A percentile compares a stretch with the other conserved stretches of the same genome.
phyloP scores from a whole-genome alignment of 1,140 invertebrate species.

The fruit fly (Drosophila melanogaster) region Release_6_plus_ISO1_MT NT_037436.4:15882001-15882500 shows the following conservation, averaged over 20 bases:
- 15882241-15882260: slow-evolving; percentile 24
- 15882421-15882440: slow-evolving; percentile 56
- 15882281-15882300: slow-evolving; percentile 6
- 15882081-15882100: too few relatives aligned
- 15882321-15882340: slow-evolving; percentile 66
- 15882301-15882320: slow-evolving; percentile 33
- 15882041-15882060: too few relatives aligned
- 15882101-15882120: too few relatives aligned
- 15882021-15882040: too few relatives aligned
- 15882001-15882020: background rate
- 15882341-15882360: slow-evolving; percentile 43
- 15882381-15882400: slow-evolving; percentile 33
- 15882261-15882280: slow-evolving; percentile 33
- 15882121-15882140: too few relatives aligned
- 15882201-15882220: slow-evolving; percentile 20
- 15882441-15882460: slow-evolving; percentile 74
- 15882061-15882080: too few relatives aligned
- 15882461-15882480: slow-evolving; percentile 24
- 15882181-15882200: too few relatives aligned
- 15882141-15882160: too few relatives aligned
- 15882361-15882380: slow-evolving; percentile 19
- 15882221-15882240: slow-evolving; percentile 31
- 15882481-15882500: slow-evolving; percentile 52
- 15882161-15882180: too few relatives aligned
- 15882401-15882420: slow-evolving; percentile 13